phyloP scores from a whole-genome alignment of 2,888 invertebrate genomes.

The Lepidochitona cinerea region DNA sequence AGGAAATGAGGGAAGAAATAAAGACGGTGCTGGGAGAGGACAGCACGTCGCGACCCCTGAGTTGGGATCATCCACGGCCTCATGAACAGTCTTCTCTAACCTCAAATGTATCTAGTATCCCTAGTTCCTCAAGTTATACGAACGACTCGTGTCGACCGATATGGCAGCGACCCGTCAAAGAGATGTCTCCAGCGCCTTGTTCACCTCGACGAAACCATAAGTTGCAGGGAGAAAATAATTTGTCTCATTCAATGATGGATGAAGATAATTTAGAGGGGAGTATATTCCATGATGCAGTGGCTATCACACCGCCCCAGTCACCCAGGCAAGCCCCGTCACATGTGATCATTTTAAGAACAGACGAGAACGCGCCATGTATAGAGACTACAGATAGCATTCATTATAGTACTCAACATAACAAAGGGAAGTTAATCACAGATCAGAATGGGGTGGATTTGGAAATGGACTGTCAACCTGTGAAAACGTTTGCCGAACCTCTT shows the following conservation, averaged over 20 bases:
- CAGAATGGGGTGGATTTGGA: background rate
- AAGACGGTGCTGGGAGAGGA: too few species aligned
- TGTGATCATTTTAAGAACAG: background rate
- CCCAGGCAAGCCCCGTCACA: background rate
- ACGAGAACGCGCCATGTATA: background rate
- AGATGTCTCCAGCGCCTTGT: background rate
- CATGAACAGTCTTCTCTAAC: background rate
- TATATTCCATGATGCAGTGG: background rate
- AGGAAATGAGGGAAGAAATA: too few species aligned
- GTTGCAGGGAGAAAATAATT: background rate
- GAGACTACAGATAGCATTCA: background rate
- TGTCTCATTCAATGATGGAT: background rate
- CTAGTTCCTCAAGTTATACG: background rate
- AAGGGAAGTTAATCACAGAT: background rate
- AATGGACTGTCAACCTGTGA: background rate
- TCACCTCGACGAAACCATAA: background rate
- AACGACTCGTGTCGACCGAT: background rate
- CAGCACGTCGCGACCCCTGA: background rate
- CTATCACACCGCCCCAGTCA: background rate
- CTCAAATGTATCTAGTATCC: background rate
- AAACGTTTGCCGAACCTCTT: background rate
- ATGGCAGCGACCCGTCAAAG: background rate
- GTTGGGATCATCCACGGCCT: background rate
- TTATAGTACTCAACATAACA: background rate
- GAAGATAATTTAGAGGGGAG: background rate